Conservation (phyloP, 2,113 vertebrate genomes). For the Acrocephalus kingi region DNA sequence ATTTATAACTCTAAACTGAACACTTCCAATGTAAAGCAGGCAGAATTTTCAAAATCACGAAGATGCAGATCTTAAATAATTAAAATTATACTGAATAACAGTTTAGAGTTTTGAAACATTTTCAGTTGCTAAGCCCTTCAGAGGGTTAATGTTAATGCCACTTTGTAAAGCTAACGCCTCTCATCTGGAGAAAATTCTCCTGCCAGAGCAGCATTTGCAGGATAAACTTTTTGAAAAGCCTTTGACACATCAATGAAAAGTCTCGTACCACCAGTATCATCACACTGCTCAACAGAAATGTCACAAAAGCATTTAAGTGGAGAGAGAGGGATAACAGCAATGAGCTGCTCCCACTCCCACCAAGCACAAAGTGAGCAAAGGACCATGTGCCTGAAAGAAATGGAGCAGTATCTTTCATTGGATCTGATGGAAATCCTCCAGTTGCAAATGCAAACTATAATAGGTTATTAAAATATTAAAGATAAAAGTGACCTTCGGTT, state of each 20-base stretch:
- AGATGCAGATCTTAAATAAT: not conserved
- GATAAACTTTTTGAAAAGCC: not conserved
- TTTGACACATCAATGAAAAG: not conserved
- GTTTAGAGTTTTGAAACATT: not conserved
- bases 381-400: not conserved
- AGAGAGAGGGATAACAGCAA: not conserved
- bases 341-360: not conserved
- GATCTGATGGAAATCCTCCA: not conserved
- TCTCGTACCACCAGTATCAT: not conserved
- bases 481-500: not conserved
- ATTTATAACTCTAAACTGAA: not conserved
- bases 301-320: not conserved
- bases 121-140: not conserved
- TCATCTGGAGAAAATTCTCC: not conserved
- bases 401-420: not conserved
- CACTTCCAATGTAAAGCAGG: not conserved
- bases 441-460: not conserved
- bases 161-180: not conserved
- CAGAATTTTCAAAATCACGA: not conserved
- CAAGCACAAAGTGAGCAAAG: not conserved
- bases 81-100: not conserved
- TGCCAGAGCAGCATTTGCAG: not conserved
- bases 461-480: conserved; percentile 19
- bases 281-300: not conserved
- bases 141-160: not conserved